Conservation (phyloP, 1,140 invertebrate genomes). For the Drosophila punjabiensis region DNA sequence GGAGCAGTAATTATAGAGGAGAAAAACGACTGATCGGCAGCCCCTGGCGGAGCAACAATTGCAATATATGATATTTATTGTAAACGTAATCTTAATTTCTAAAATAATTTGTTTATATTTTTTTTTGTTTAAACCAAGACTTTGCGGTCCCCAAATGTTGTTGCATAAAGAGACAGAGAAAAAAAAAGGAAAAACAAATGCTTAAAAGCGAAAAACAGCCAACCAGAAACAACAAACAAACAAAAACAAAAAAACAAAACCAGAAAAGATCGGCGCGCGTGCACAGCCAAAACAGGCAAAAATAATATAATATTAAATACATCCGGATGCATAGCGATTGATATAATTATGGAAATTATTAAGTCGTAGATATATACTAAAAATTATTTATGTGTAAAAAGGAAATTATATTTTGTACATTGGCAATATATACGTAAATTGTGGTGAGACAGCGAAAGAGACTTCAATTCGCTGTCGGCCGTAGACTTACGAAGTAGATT, state of each 20-base stretch:
- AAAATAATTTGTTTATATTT: slow-evolving; percentile 62
- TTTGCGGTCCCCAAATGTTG: slow-evolving; percentile 43
- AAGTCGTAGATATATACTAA: slow-evolving; percentile 43
- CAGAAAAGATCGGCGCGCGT: slow-evolving; percentile 54
- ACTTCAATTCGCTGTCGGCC: slow-evolving; percentile 24
- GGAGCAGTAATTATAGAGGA: slow-evolving; percentile 27
- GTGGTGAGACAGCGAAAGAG: slow-evolving; percentile 39
- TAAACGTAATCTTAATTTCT: slow-evolving; percentile 63
- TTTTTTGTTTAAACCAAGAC: slow-evolving; percentile 68
- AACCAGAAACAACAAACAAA: slow-evolving; percentile 37
- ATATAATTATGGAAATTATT: slow-evolving; percentile 49
- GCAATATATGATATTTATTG: slow-evolving; percentile 79
- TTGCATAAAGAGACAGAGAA: slow-evolving; percentile 25
- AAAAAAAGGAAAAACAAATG: slow-evolving; percentile 7
- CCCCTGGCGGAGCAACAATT: slow-evolving; percentile 45
- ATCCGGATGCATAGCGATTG: slow-evolving; percentile 51
- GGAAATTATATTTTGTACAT: slow-evolving; percentile 46
- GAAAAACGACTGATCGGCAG: slow-evolving; percentile 8
- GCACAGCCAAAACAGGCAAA: slow-evolving; percentile 55
- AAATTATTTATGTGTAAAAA: slow-evolving; percentile 43
- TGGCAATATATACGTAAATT: slow-evolving; percentile 68
- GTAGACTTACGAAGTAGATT: slow-evolving; percentile 51
- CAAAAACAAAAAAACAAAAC: slow-evolving; percentile 13
- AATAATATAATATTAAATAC: slow-evolving; percentile 34
- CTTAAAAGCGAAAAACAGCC: slow-evolving; percentile 20